Percentiles rank a stretch among this genome's conserved stretches.
Evolutionary conservation across 2,113 vertebrate genomes (phyloP).

Genomic region (Ginglymostoma cirratum): DNA sequence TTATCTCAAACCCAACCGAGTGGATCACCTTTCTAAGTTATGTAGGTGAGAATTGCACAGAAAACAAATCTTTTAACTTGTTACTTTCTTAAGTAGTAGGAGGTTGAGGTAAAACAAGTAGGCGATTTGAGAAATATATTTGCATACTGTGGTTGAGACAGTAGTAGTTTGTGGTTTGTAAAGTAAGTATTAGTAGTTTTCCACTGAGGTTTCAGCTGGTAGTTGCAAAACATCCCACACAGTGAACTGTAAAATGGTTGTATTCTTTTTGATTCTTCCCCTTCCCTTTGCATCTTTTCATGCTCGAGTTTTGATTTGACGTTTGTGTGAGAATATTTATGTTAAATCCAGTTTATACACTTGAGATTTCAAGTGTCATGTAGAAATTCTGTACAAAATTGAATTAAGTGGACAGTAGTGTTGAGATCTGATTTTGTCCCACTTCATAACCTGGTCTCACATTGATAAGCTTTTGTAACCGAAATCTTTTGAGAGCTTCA

Average conservation of each 20-base stretch:
- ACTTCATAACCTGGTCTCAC: too few relatives aligned
- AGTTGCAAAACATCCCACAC: not conserved
- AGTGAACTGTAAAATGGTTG: constrained; percentile 24
- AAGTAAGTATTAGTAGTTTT: constrained; percentile 22
- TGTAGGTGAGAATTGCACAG: not conserved
- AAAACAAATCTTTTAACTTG: not conserved
- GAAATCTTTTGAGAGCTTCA: not conserved
- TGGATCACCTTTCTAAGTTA: not conserved
- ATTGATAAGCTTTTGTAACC: too few relatives aligned
- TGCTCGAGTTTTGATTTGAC: not conserved
- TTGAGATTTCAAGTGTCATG: not conserved
- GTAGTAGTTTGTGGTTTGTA: constrained; percentile 26
- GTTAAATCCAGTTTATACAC: not conserved
- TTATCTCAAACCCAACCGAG: not conserved
- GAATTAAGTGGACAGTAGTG: not conserved
- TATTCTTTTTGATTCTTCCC: not conserved
- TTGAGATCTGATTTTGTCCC: not conserved
- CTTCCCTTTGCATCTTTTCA: not conserved
- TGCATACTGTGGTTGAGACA: constrained; percentile 9
- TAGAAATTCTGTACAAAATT: not conserved
- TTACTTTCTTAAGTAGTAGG: not conserved
- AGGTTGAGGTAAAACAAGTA: constrained; percentile 27
- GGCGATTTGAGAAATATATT: not conserved
- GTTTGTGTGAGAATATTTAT: not conserved
- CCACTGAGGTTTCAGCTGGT: constrained; percentile 15